Conservation (phyloP, 2,797 vertebrate species). For the Buceros bicornis region DNA sequence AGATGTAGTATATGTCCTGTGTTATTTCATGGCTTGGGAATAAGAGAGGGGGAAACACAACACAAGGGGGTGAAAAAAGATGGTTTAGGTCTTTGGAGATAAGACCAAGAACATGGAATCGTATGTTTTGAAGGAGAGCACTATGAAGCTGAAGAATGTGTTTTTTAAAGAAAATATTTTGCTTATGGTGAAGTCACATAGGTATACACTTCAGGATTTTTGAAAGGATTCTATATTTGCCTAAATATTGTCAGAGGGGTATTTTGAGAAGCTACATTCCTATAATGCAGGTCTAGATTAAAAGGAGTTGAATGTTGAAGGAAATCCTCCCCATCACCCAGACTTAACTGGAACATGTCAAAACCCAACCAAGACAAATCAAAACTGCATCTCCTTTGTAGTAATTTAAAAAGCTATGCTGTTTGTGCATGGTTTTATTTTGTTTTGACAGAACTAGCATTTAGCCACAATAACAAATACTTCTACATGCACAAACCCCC, state of each 20-base stretch:
- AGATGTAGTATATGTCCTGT: not conserved
- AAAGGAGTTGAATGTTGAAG: not conserved
- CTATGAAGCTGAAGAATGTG: not conserved
- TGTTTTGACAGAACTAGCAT: not conserved
- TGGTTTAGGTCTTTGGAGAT: not conserved
- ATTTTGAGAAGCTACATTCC: not conserved
- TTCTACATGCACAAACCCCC: not conserved
- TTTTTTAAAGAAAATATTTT: not conserved
- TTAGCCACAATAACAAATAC: not conserved
- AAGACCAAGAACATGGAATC: not conserved
- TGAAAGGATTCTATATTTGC: not conserved
- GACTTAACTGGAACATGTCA: fast-evolving
- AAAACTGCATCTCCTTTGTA: not conserved
- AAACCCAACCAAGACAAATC: not conserved
- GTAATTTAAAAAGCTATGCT: not conserved
- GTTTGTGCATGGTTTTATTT: not conserved
- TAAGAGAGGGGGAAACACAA: not conserved
- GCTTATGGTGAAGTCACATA: not conserved
- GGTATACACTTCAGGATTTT: not conserved
- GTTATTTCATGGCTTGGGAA: not conserved
- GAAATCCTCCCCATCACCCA: not conserved
- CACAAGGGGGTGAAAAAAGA: not conserved
- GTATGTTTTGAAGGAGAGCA: not conserved
- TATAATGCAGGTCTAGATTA: not conserved
- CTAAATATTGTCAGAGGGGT: not conserved